Conservation (phyloP, 2,888 invertebrate genomes). For the Flexamia atlantica region DNA sequence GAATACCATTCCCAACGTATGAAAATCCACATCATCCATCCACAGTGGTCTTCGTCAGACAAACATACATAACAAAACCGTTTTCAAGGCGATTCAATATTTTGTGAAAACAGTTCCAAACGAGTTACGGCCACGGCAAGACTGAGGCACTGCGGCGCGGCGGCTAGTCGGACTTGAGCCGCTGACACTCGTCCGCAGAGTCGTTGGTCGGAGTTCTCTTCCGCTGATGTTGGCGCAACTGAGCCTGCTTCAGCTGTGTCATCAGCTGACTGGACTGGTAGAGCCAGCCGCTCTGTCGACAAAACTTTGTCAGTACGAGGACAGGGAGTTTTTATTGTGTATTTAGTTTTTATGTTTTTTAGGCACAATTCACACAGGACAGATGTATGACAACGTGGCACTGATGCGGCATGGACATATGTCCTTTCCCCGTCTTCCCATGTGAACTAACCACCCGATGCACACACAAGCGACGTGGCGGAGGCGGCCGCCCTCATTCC, state of each 20-base stretch:
- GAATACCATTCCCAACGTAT: background rate
- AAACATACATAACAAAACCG: constrained; percentile 6
- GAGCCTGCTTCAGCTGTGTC: constrained; percentile 90
- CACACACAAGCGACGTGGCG: too few species aligned
- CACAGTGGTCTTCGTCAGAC: background rate
- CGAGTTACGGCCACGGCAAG: background rate
- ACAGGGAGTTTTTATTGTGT: too few species aligned
- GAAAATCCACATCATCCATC: background rate
- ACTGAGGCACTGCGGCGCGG: background rate
- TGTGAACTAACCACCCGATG: too few species aligned
- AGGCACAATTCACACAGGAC: too few species aligned
- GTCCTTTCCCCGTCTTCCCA: too few species aligned
- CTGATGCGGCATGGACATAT: too few species aligned
- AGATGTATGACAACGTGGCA: too few species aligned
- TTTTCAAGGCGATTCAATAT: constrained; percentile 30
- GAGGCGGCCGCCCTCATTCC: too few species aligned
- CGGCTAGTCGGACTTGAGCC: constrained; percentile 26
- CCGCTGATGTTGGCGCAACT: constrained; percentile 78
- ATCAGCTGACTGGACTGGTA: constrained; percentile 93
- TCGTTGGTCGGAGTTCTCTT: background rate
- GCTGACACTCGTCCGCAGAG: background rate
- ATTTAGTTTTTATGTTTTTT: too few species aligned
- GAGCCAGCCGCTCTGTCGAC: constrained; percentile 90
- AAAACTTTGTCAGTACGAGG: background rate
- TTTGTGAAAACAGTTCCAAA: background rate